These are phyloP conservation scores for Chaunax sp. DNA, from an alignment of 2,797 vertebrate genomes.

Conservation along the genomic window DNA sequence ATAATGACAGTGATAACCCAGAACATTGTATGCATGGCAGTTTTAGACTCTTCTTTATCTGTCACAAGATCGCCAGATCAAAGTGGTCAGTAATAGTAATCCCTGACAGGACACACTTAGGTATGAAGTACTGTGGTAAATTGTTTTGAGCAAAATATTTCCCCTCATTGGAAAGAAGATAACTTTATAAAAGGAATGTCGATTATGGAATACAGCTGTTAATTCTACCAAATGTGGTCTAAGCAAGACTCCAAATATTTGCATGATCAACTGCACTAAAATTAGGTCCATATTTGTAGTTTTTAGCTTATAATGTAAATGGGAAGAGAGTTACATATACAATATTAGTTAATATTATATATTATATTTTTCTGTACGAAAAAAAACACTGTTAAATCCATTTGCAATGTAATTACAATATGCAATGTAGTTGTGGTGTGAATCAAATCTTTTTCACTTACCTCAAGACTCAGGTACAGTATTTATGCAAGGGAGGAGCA, in stretches of 20 bases:
- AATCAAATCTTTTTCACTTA: slow-evolving; percentile 18
- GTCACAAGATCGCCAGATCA: background rate
- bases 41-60: background rate
- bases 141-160: background rate
- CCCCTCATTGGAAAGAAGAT: background rate
- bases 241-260: too few relatives aligned
- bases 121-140: slow-evolving; percentile 2
- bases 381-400: too few relatives aligned
- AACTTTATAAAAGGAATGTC: slow-evolving; percentile 11
- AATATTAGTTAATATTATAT: too few relatives aligned
- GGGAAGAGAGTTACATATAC: too few relatives aligned
- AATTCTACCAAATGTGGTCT: background rate
- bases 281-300: too few relatives aligned
- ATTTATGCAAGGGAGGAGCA: slow-evolving; percentile 79
- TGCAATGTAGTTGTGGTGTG: background rate
- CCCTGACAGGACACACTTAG: slow-evolving; percentile 8
- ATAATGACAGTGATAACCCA: too few relatives aligned
- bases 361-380: too few relatives aligned
- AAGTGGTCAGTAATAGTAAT: background rate
- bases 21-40: too few relatives aligned
- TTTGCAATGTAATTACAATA: background rate
- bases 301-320: too few relatives aligned
- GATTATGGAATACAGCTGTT: slow-evolving; percentile 23
- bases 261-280: background rate
- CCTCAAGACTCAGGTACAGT: slow-evolving; percentile 77